These are phyloP conservation scores for Tragelaphus oryx DNA, from an alignment of 2,797 vertebrate species.

Conservation along the genomic window DNA sequence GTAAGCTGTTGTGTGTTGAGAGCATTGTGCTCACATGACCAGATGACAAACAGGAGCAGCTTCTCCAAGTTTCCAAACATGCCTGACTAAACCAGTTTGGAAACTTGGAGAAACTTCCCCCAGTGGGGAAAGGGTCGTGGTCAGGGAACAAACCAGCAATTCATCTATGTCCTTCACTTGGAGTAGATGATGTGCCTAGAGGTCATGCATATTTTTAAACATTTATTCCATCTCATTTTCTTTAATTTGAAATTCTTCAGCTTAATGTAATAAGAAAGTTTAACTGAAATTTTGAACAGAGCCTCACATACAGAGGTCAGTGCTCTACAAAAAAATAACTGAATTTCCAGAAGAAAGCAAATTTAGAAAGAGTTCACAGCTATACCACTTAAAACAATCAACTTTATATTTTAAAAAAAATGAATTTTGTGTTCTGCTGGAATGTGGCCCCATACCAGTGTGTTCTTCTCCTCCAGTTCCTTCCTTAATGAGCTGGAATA, in stretches of 20 bases:
- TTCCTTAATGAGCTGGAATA: neutral
- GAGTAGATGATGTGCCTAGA: neutral
- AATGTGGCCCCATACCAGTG: neutral
- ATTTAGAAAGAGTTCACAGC: neutral
- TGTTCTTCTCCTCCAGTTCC: accelerated
- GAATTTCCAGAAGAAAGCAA: neutral
- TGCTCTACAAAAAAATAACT: neutral
- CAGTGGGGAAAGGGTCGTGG: neutral
- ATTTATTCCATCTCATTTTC: neutral
- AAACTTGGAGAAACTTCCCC: neutral
- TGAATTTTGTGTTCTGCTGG: neutral
- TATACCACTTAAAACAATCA: neutral
- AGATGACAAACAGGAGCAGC: neutral
- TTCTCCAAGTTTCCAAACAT: neutral
- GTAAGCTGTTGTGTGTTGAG: neutral
- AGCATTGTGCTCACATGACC: neutral
- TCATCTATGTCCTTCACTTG: neutral
- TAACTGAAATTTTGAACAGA: slow-evolving; percentile 32
- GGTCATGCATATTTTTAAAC: neutral
- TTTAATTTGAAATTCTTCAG: neutral
- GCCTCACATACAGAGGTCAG: neutral
- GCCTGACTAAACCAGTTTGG: neutral
- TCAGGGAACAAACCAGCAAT: slow-evolving; percentile 4
- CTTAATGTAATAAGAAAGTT: slow-evolving; percentile 28
- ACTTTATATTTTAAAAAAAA: neutral